phyloP scores from a whole-genome alignment of 1,140 invertebrate genomes.

The Cyphomyrmex costatus region DNA sequence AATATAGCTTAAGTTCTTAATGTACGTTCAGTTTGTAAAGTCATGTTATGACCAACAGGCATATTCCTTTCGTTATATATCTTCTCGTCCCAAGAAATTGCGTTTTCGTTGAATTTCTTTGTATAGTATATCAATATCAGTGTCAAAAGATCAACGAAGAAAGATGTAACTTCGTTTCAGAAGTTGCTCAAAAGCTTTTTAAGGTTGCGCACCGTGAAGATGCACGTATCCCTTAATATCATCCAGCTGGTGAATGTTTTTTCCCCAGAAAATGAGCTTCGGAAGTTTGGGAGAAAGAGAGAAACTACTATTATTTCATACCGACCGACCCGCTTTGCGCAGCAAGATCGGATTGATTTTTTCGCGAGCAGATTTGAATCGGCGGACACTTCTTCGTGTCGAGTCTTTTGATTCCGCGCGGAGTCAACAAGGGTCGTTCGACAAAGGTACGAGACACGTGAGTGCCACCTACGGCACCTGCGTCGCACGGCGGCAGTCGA shows the following conservation, averaged over 20 bases:
- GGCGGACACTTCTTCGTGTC: too few species aligned
- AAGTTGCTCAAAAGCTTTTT: background rate
- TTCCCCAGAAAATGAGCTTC: background rate
- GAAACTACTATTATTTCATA: background rate
- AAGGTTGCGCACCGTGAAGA: background rate
- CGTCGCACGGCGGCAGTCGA: slow-evolving; percentile 80
- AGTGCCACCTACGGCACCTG: background rate
- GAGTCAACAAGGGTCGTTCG: background rate
- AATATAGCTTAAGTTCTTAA: slow-evolving; percentile 8
- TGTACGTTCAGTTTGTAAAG: background rate
- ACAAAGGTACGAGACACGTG: background rate
- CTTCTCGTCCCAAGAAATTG: background rate
- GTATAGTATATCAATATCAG: background rate
- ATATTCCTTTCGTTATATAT: background rate
- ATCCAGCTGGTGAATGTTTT: background rate
- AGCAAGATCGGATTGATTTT: background rate
- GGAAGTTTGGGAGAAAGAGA: background rate
- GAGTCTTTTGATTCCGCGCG: background rate
- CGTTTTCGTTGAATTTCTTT: background rate
- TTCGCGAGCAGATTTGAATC: background rate
- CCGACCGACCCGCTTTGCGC: background rate
- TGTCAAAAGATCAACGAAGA: background rate
- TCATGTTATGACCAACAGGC: background rate
- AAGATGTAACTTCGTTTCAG: background rate
- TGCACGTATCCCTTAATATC: background rate